These are phyloP conservation scores for Campylorhamphus procurvoides DNA, from an alignment of 2,113 vertebrate species.

Conservation along the genomic window DNA sequence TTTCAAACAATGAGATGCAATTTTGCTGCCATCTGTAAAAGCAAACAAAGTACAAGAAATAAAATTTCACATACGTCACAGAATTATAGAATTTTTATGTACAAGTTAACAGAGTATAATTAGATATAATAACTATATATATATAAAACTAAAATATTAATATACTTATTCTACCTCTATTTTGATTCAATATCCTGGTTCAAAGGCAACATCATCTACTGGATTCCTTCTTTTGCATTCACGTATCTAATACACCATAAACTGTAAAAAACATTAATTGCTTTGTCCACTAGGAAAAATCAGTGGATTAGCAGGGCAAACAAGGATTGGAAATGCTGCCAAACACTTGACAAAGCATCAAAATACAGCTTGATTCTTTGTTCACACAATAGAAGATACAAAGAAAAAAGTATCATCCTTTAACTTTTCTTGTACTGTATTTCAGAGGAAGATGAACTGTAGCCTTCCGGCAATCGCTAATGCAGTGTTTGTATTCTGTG, in stretches of 20 bases:
- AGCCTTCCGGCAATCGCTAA: constrained; percentile 29
- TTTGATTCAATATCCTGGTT: not conserved
- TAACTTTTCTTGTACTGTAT: constrained; percentile 39
- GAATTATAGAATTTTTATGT: not conserved
- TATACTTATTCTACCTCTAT: not conserved
- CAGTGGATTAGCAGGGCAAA: not conserved
- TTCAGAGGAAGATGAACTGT: constrained; percentile 34
- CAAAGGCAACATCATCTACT: not conserved
- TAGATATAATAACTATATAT: not conserved
- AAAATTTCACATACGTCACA: not conserved
- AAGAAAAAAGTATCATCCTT: not conserved
- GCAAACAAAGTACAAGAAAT: constrained; percentile 25
- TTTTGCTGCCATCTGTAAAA: constrained; percentile 33
- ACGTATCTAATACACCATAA: not conserved
- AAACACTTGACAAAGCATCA: constrained; percentile 2
- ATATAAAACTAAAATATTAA: not conserved
- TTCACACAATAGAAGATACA: not conserved
- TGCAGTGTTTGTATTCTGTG: constrained; percentile 56
- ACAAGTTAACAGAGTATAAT: not conserved
- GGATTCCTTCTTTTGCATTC: not conserved
- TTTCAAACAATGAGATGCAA: not conserved
- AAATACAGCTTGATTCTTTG: constrained; percentile 22
- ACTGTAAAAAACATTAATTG: not conserved
- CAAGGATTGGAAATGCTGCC: not conserved
- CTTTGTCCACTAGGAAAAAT: not conserved